A percentile compares a stretch with the other conserved stretches of the same genome.
Conservation (phyloP, 2,797 vertebrate species). For the Sebastes minor region DNA sequence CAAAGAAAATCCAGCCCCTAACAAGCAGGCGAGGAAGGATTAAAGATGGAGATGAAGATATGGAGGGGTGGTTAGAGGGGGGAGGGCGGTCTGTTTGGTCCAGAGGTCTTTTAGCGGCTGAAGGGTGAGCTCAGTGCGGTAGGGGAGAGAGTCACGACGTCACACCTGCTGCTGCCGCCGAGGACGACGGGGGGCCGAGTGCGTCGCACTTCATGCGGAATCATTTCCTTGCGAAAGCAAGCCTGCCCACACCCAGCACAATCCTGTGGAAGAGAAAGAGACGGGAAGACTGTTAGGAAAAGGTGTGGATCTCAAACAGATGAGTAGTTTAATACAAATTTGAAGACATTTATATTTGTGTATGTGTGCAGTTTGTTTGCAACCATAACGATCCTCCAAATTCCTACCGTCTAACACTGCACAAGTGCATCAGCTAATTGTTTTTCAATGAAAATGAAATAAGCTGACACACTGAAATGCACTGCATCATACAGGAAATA, state of each 20-base stretch:
- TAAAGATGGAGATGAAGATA: conserved; percentile 49
- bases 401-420: background rate
- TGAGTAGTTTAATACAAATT: background rate
- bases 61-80: conserved; percentile 51
- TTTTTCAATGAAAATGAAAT: background rate
- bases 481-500: background rate
- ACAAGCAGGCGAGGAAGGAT: conserved; percentile 44
- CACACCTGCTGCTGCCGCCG: conserved; percentile 90
- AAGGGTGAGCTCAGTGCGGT: conserved; percentile 73
- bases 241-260: conserved; percentile 83
- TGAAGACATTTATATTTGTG: too few species aligned
- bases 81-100: conserved; percentile 63
- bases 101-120: conserved; percentile 85
- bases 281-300: conserved; percentile 12
- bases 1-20: conserved; percentile 38
- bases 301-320: background rate
- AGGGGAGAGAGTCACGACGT: conserved; percentile 77
- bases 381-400: background rate
- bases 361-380: background rate
- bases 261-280: conserved; percentile 80
- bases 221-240: conserved; percentile 93
- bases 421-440: background rate
- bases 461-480: background rate
- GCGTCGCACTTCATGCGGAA: conserved; percentile 96
- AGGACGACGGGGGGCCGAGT: conserved; percentile 75